Base-by-base conservation (phyloP, 2,113 vertebrate genomes). In the Falco punctatus region DNA sequence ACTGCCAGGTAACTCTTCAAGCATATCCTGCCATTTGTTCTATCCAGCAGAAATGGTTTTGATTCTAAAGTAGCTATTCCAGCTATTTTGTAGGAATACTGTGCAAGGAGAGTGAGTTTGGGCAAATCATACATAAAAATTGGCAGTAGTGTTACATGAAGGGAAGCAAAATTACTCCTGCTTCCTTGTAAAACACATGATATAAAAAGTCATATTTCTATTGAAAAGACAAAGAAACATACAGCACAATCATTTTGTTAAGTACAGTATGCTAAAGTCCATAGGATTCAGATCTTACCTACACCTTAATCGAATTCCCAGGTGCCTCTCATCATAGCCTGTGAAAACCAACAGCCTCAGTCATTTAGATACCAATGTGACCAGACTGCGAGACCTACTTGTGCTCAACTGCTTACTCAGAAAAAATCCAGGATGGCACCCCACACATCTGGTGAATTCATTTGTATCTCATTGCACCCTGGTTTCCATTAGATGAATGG, bases 1-100 rank as follows among this genome's bases (percentile, higher is more conserved):
- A 75, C 80, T 92, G 88, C 40, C 52, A 94, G 46, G 44, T 91
- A 94, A 94, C 90, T 96, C 69, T 78, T 92, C 80, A 91, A 90
- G 86, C 87, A 79, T 69, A 66, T 79, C 81, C 86, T 92, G 55
- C 52, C 52, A 87, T 96, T 95, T 96, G 69, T 79, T 93, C 82
- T 83, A 79, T 72, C 51, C 85, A 69, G 35, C 38, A 96, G 49
- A 92, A 88, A 57, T 26, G 5, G 51, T 14, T 85, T 94, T 61
- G 32, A 87, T 90, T 90, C 71, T 28, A 74, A 67, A 92, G 18
- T 7, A 95, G 57, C 26, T 95, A 18, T 92, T 52, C 32, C 61
- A 87, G 72, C 10, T 83, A 35, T 57, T 97, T 92, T 11, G 10
- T 74, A 86, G 79, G 42, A 44, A 79, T n/a, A 80, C 21, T 19